Evolutionary conservation across 2,888 invertebrate species (phyloP).

Genomic region (Athripsodes cinereus): DNA sequence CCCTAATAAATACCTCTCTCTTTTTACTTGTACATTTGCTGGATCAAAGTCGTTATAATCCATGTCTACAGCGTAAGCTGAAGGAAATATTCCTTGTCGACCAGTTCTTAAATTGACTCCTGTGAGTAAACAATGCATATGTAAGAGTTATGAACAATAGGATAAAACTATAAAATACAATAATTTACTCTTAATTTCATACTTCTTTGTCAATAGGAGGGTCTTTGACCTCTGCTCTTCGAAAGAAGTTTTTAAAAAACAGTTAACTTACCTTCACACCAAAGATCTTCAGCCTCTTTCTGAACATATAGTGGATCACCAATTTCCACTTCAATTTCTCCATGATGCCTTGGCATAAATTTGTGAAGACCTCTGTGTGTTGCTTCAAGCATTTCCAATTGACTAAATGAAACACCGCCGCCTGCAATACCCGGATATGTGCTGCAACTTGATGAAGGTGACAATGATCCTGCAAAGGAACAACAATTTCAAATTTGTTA

Average conservation of each 20-base stretch:
- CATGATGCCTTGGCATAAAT: conserved; percentile 90
- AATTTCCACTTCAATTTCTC: conserved; percentile 94
- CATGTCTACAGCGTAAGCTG: conserved; percentile 94
- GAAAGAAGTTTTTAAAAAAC: no score
- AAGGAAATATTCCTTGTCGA: conserved; percentile 91
- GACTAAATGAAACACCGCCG: conserved; percentile 71
- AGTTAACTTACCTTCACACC: conserved; percentile 81
- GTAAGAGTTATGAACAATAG: no score
- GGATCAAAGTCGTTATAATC: conserved; percentile 96
- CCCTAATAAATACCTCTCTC: conserved; percentile 83
- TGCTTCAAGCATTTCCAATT: conserved; percentile 82
- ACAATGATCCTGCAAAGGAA: conserved; percentile 40
- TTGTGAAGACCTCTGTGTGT: conserved; percentile 94
- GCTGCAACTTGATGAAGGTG: conserved; percentile 55
- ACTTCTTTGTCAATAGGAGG: background rate
- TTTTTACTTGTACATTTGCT: conserved; percentile 72
- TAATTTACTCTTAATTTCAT: no score
- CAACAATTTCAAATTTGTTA: background rate
- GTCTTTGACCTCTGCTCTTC: no score
- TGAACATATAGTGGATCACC: conserved; percentile 97
- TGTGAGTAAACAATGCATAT: no score
- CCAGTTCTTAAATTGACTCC: conserved; percentile 93
- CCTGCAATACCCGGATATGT: conserved; percentile 59
- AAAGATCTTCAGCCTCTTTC: conserved; percentile 92
- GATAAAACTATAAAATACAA: no score